These are phyloP conservation scores for Otolemur crassicaudatus DNA, from an alignment of 2,797 vertebrate genomes.

Conservation along the genomic window DNA sequence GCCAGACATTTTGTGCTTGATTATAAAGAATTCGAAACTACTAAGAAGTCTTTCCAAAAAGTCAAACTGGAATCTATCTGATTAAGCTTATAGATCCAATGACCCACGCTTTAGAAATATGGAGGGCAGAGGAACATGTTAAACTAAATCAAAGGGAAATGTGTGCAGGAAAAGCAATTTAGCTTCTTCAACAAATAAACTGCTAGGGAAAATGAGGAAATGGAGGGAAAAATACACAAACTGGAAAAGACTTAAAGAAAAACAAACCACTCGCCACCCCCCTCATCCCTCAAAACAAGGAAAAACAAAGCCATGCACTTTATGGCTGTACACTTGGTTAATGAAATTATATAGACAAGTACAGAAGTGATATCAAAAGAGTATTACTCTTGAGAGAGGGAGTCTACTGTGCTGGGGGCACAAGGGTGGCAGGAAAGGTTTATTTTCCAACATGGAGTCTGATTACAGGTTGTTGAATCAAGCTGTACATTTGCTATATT, in stretches of 20 bases:
- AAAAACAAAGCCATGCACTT: background rate
- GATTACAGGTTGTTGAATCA: background rate
- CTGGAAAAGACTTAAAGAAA: background rate
- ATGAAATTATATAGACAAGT: background rate
- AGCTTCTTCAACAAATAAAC: background rate
- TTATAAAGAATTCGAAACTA: conserved; percentile 1
- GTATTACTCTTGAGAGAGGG: background rate
- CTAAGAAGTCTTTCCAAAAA: background rate
- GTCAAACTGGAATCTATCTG: background rate
- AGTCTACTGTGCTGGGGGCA: background rate
- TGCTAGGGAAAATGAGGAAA: background rate
- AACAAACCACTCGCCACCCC: background rate
- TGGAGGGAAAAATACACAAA: background rate
- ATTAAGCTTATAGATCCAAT: background rate
- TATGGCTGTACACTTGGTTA: background rate
- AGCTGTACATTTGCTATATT: background rate
- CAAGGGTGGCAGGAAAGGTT: background rate
- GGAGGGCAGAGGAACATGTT: background rate
- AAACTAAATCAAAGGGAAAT: background rate
- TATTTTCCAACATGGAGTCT: background rate
- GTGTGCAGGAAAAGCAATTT: background rate
- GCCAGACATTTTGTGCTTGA: background rate
- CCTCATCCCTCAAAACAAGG: background rate
- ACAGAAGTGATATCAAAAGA: background rate
- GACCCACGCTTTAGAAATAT: background rate